Evolutionary conservation across 2,888 invertebrate species (phyloP).

Genomic region (Argyresthia goedartella): DNA sequence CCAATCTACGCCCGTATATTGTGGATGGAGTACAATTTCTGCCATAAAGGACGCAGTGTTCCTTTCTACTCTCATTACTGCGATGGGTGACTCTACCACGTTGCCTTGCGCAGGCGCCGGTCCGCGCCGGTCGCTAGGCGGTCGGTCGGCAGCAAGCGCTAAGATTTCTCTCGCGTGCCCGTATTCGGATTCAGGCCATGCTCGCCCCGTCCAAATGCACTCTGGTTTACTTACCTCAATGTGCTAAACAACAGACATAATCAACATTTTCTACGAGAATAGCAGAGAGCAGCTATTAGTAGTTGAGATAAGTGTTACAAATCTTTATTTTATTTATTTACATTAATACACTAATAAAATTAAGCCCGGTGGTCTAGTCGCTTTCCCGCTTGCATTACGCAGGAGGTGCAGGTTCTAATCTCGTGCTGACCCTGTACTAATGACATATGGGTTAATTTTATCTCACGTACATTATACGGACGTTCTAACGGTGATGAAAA

Average conservation of each 20-base stretch:
- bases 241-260: constrained; percentile 4
- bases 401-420: no score
- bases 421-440: no score
- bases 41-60: background rate
- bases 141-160: constrained; percentile 19
- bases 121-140: background rate
- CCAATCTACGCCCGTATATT: background rate
- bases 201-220: constrained; percentile 47
- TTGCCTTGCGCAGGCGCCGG: background rate
- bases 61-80: constrained; percentile 1
- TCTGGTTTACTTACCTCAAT: constrained; percentile 24
- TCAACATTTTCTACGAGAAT: background rate
- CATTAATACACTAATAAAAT: no score
- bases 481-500: no score
- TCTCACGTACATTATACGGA: no score
- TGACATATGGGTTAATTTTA: no score
- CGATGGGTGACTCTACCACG: background rate
- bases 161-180: constrained; percentile 61
- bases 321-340: no score
- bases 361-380: no score
- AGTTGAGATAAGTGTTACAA: no score
- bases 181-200: constrained; percentile 61
- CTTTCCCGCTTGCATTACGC: no score
- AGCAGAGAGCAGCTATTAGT: no score
- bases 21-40: background rate